Base-by-base conservation (phyloP, 2,888 invertebrate species). In the Monochamus alternatus region DNA sequence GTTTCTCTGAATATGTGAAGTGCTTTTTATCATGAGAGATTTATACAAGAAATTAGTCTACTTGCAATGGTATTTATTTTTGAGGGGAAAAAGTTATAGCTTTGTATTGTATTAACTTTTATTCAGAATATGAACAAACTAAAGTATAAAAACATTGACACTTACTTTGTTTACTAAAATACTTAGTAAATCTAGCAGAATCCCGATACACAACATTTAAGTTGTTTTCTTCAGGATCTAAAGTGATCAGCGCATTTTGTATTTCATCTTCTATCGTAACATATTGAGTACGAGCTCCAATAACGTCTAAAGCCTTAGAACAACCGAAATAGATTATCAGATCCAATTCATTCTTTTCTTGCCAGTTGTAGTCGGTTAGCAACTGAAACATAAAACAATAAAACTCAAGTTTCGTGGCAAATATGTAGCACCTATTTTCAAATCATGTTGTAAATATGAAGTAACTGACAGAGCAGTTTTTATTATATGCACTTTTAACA, bases 211-310 rank as follows among this genome's bases (percentile, higher is more conserved):
- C 93, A 52, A 95, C 90, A 87, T 92, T 93, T 12, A 95, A 89
- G 64, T 93, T 91, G 90, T 95, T 95, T 86, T 92, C 90, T 66
- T 89, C 90, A 0, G 93, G 92, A 67, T 93, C 92, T 76, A 95
- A 89, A 2, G 92, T 91, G 47, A 95, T 86, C 2, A 89, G 78
- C 30, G 89, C 88, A 67, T 87, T 85, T 80, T 89, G 88, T 52
- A 88, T 82, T 82, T 86, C 86, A 76, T 89, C 88, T 59, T 87
- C 86, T 32, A 84, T 82, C 3, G 86, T 85, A 3, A 89, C 85
- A 75, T 89, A 89, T 75, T 87, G 86, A 14, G 85, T 87, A 75
- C 86, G 81, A n/a, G 86, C 89, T 22, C 88, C 88, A 73, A 88
- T 84, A 44, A 87, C 80, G 60, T 84, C 82, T 8, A 80, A 71